Evolutionary conservation across 2,797 vertebrate species (phyloP).

Genomic region (Anableps anableps): DNA sequence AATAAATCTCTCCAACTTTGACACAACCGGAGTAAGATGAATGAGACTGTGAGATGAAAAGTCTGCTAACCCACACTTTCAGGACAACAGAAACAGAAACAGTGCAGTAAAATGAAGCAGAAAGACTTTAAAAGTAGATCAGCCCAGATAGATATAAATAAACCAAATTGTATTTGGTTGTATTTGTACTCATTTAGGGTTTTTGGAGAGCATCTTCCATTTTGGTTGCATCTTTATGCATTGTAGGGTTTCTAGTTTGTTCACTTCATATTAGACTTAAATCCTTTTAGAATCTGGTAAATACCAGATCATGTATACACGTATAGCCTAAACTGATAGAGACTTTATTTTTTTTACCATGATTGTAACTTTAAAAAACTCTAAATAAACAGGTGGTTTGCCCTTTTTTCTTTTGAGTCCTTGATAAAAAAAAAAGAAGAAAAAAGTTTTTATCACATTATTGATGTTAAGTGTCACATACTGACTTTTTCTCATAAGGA

Average conservation of each 20-base stretch:
- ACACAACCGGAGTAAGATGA: slow-evolving; percentile 6
- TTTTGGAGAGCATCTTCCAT: background rate
- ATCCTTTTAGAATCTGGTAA: background rate
- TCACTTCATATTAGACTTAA: background rate
- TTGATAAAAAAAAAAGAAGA: background rate
- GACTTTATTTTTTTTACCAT: background rate
- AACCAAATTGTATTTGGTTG: too few species aligned
- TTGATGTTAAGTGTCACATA: background rate
- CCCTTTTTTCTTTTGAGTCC: background rate
- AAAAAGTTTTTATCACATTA: background rate
- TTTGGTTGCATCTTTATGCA: background rate
- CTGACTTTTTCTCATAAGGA: background rate
- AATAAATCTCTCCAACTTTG: slow-evolving; percentile 11
- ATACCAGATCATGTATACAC: background rate
- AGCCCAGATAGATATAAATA: background rate
- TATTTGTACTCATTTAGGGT: too few species aligned
- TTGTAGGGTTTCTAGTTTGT: background rate
- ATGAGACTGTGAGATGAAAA: background rate
- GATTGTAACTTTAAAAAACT: background rate
- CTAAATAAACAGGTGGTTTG: background rate
- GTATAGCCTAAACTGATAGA: background rate
- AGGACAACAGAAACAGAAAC: background rate
- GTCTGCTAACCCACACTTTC: background rate
- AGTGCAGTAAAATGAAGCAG: background rate
- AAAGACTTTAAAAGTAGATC: background rate